A percentile compares a stretch with the other conserved stretches of the same genome.
phyloP scores from a whole-genome alignment of 2,113 vertebrate species.

The Menidia beryllina region DNA sequence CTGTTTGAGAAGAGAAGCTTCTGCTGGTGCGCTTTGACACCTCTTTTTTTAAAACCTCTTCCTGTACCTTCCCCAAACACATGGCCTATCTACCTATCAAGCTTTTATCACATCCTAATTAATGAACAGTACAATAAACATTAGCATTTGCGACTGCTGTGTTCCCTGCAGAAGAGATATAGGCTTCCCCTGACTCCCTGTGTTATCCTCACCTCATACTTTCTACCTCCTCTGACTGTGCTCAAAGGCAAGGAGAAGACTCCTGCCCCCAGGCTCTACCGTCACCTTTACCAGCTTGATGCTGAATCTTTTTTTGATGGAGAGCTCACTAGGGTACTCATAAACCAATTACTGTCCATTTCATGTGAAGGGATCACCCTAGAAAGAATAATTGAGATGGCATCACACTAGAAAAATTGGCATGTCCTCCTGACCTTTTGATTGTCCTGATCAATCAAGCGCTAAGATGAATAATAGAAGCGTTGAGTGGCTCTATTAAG shows the following conservation, averaged over 20 bases:
- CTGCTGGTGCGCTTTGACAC: conserved; percentile 8
- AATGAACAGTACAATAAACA: conserved; percentile 78
- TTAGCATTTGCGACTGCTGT: conserved; percentile 65
- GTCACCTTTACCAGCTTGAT: conserved; percentile 52
- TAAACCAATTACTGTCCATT: conserved; percentile 65
- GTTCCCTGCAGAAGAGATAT: no score
- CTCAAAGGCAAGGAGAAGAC: conserved; percentile 69
- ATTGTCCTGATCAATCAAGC: conserved; percentile 54
- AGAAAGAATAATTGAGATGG: no score
- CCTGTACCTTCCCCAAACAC: conserved; percentile 46
- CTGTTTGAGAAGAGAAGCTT: conserved; percentile 39
- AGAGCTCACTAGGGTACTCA: conserved; percentile 30
- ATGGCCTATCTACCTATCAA: conserved; percentile 59
- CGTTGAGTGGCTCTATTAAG: conserved; percentile 16
- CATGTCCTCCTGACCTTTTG: conserved; percentile 62
- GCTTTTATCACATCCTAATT: conserved; percentile 61
- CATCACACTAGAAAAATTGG: conserved; percentile 28
- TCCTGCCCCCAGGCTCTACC: conserved; percentile 16
- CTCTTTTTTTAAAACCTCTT: conserved; percentile 55
- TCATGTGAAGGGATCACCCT: conserved; percentile 56
- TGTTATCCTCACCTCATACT: conserved; percentile 53
- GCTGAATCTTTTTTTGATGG: conserved; percentile 50
- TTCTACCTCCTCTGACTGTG: conserved; percentile 44
- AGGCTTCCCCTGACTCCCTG: conserved; percentile 63
- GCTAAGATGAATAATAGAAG: conserved; percentile 51